Conservation (phyloP, 2,797 vertebrate genomes). For the Holocentrus rufus region DNA sequence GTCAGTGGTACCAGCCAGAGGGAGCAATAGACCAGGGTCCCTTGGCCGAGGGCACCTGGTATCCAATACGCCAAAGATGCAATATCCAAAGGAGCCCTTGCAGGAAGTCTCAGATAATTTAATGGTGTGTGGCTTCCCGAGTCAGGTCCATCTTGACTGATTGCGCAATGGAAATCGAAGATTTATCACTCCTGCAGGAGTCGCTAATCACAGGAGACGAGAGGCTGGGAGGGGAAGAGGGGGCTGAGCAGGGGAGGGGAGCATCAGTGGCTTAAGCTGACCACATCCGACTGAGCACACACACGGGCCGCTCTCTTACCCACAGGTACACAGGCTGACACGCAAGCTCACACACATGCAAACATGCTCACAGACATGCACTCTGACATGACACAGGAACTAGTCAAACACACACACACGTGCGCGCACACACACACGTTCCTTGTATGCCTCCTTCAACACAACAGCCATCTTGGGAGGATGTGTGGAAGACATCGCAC, state of each 20-base stretch:
- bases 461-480: conserved; percentile 80
- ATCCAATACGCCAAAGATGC: conserved; percentile 72
- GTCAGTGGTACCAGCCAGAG: conserved; percentile 73
- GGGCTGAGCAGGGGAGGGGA: conserved; percentile 63
- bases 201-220: conserved; percentile 82
- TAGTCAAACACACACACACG: conserved; percentile 3
- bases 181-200: conserved; percentile 85
- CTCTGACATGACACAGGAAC: conserved; percentile 51
- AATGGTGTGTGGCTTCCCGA: conserved; percentile 78
- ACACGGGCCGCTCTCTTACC: conserved; percentile 31
- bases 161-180: conserved; percentile 82
- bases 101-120: conserved; percentile 86
- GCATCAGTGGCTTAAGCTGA: conserved; percentile 67
- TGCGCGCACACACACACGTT: conserved; percentile 42
- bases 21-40: conserved; percentile 64
- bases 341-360: conserved; percentile 61
- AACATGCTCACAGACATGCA: conserved; percentile 25
- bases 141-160: conserved; percentile 79
- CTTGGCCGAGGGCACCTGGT: conserved; percentile 65
- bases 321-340: conserved; percentile 54
- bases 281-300: conserved; percentile 52
- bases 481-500: conserved; percentile 80
- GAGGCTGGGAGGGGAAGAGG: conserved; percentile 47
- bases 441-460: conserved; percentile 69
- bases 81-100: conserved; percentile 72